phyloP scores from a whole-genome alignment of 1,140 invertebrate genomes.

The Drosophila navojoa region DNA sequence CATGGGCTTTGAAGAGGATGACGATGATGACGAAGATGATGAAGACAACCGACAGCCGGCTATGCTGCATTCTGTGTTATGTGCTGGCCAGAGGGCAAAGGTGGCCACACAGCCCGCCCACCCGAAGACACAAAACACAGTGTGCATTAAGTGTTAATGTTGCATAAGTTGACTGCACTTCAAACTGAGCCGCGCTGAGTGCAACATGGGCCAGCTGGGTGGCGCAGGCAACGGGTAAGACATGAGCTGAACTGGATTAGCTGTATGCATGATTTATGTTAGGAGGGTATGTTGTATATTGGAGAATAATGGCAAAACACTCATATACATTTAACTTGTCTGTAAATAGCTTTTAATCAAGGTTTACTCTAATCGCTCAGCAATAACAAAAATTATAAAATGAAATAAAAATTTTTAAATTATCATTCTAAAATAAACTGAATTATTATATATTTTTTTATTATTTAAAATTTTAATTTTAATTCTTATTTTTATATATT shows the following conservation, averaged over 20 bases:
- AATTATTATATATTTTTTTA: too few relatives aligned
- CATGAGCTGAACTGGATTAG: not conserved
- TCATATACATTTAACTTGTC: too few relatives aligned
- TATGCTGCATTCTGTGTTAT: constrained; percentile 15
- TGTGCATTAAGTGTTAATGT: constrained; percentile 59
- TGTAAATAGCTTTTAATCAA: too few relatives aligned
- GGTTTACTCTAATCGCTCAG: too few relatives aligned
- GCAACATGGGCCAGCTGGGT: constrained; percentile 14
- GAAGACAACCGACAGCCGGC: constrained; percentile 18
- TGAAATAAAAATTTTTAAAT: too few relatives aligned
- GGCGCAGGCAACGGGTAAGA: constrained; percentile 5
- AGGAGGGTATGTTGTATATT: not conserved
- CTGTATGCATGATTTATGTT: not conserved
- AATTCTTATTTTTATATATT: too few relatives aligned
- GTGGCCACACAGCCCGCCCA: constrained; percentile 27
- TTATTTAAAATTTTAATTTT: too few relatives aligned
- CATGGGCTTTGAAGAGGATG: constrained; percentile 62
- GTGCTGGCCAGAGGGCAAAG: constrained; percentile 49
- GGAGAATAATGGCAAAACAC: too few relatives aligned
- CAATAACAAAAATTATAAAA: too few relatives aligned
- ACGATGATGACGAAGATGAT: constrained; percentile 65
- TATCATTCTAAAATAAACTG: too few relatives aligned
- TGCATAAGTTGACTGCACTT: constrained; percentile 45
- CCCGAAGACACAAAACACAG: constrained; percentile 10
- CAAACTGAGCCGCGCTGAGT: constrained; percentile 6